These are phyloP conservation scores for Halocynthia aurantium DNA, from an alignment of 23 tunicate species.

Conservation along the genomic window DNA sequence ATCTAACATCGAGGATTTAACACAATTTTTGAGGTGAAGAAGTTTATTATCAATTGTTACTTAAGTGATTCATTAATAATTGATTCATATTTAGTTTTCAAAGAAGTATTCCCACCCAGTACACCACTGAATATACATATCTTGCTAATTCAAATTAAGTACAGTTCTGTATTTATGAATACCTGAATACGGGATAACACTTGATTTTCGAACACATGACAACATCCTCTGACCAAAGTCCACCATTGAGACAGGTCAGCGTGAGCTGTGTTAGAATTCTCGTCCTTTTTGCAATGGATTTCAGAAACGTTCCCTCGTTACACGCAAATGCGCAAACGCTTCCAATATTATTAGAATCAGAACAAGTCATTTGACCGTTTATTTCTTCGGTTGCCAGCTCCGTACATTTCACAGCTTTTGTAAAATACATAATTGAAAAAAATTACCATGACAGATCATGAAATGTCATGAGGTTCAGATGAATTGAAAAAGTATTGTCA, in stretches of 20 bases:
- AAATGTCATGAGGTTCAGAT: background rate
- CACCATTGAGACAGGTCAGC: background rate
- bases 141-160: too few relatives aligned
- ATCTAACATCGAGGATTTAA: too few relatives aligned
- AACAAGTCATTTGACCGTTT: background rate
- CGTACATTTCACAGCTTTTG: background rate
- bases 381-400: background rate
- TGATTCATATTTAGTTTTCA: too few relatives aligned
- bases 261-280: background rate
- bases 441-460: too few relatives aligned
- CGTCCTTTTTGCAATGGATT: background rate
- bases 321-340: conserved; percentile 2
- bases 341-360: background rate
- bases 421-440: background rate
- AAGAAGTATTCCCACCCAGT: too few relatives aligned
- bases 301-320: background rate
- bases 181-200: background rate
- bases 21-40: too few relatives aligned
- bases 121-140: too few relatives aligned
- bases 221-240: conserved; percentile 2
- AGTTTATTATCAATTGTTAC: too few relatives aligned
- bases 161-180: background rate
- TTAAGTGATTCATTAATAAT: too few relatives aligned
- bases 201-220: background rate
- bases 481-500: background rate